Evolutionary conservation across 2,113 vertebrate species (phyloP).

Genomic region (Callipepla squamata): DNA sequence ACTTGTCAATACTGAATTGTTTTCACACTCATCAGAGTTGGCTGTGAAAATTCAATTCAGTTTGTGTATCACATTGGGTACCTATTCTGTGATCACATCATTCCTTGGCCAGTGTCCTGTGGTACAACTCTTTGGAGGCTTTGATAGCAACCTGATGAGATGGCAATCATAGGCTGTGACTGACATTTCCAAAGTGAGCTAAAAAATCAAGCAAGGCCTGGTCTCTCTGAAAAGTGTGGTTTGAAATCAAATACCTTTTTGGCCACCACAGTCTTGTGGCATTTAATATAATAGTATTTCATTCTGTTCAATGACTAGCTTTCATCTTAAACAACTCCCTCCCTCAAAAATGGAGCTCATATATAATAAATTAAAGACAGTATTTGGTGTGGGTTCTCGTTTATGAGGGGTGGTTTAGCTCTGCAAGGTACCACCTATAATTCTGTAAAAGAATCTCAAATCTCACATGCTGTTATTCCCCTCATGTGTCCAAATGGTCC

Average conservation of each 20-base stretch:
- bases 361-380: background rate
- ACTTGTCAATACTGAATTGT: background rate
- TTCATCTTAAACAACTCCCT: background rate
- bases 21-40: background rate
- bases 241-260: slow-evolving; percentile 17
- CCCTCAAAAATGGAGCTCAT: background rate
- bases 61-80: background rate
- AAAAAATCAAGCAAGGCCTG: background rate
- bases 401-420: background rate
- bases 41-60: background rate
- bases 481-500: background rate
- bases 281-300: slow-evolving; percentile 1
- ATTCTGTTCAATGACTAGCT: background rate
- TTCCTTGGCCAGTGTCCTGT: background rate
- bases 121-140: background rate
- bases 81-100: background rate
- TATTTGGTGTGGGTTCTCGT: background rate
- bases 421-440: background rate
- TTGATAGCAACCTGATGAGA: background rate
- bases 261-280: background rate
- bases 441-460: background rate
- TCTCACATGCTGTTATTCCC: background rate
- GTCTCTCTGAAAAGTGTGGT: background rate
- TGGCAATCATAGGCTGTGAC: background rate
- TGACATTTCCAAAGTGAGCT: slow-evolving; percentile 18